These are phyloP conservation scores for Tyto alba DNA, from an alignment of 2,113 vertebrate genomes.

Conservation along the genomic window DNA sequence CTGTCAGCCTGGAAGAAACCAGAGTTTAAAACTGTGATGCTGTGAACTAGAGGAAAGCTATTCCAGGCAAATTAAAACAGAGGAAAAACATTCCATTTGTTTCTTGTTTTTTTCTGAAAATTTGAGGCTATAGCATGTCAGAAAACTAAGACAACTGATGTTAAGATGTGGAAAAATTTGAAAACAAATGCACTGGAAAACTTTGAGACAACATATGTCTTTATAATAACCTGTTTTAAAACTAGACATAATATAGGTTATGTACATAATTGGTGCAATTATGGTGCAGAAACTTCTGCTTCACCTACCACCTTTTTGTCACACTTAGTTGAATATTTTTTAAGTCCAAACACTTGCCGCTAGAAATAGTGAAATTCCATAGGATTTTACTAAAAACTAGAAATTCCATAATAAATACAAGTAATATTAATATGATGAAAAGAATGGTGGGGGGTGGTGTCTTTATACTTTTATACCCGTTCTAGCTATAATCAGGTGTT, in stretches of 20 bases:
- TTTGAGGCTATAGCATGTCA: not conserved
- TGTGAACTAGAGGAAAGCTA: not conserved
- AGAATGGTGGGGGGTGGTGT: fast-evolving
- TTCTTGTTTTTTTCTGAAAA: not conserved
- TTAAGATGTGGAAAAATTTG: not conserved
- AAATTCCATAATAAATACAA: not conserved
- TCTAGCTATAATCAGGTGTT: not conserved
- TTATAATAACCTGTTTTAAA: not conserved
- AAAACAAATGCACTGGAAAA: not conserved
- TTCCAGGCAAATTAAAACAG: not conserved
- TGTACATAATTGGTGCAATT: not conserved
- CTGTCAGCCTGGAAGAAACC: not conserved
- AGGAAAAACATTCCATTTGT: not conserved
- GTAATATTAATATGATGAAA: not conserved
- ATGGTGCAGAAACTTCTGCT: not conserved
- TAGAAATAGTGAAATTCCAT: too few species aligned
- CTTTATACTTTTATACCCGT: not conserved
- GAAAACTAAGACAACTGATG: not conserved
- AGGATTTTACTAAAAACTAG: too few species aligned
- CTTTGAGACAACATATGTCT: not conserved
- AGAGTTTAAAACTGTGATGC: not conserved
- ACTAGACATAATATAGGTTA: not conserved
- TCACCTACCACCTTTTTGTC: not conserved
- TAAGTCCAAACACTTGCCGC: not conserved
- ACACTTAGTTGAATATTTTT: not conserved